Evolutionary conservation across 2,113 vertebrate species (phyloP).

Genomic region (Cyphomyrus plagiostoma): DNA sequence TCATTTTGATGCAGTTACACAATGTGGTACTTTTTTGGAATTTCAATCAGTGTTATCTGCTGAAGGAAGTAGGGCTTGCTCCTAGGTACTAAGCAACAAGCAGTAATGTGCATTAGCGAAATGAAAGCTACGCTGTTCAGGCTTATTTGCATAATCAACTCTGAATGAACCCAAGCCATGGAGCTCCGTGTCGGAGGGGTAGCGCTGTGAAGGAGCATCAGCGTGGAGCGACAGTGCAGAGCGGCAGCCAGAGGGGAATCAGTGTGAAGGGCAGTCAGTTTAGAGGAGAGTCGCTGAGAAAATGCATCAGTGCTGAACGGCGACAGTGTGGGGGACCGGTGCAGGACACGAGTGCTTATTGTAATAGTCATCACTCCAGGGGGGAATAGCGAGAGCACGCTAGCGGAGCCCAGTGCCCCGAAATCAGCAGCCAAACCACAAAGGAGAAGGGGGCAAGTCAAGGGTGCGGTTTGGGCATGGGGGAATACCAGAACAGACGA

Average conservation of each 20-base stretch:
- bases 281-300: neutral
- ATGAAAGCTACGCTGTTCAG: neutral
- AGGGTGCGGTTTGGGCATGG: neutral
- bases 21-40: neutral
- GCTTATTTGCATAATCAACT: constrained; percentile 5
- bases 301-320: neutral
- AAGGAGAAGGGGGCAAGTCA: neutral
- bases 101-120: constrained; percentile 3
- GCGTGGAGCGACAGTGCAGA: neutral
- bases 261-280: neutral
- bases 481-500: neutral
- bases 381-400: neutral
- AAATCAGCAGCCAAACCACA: neutral
- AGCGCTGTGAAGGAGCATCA: neutral
- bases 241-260: neutral
- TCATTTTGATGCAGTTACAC: neutral
- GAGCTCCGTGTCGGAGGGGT: neutral
- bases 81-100: neutral
- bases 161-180: neutral
- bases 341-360: neutral
- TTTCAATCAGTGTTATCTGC: neutral
- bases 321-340: neutral
- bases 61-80: neutral
- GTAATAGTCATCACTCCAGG: neutral
- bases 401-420: neutral